Evolutionary conservation across 1,140 invertebrate genomes (phyloP).

Genomic region (Eriocheir sinensis): DNA sequence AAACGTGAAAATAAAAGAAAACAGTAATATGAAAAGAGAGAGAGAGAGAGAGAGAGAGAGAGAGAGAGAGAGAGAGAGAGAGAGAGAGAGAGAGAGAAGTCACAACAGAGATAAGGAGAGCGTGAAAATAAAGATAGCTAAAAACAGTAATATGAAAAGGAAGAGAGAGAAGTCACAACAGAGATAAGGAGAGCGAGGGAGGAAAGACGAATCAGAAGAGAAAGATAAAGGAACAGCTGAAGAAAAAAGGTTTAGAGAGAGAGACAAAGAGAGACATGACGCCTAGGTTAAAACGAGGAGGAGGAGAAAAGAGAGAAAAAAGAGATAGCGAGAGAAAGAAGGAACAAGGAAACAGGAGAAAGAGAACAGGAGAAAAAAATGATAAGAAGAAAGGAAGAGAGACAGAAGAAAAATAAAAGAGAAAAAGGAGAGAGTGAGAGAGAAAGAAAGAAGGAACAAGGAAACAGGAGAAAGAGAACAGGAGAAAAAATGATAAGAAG

Average conservation of each 20-base stretch:
- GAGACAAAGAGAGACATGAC: neutral
- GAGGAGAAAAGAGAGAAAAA: neutral
- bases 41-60: constrained; percentile 29
- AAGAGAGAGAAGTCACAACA: neutral
- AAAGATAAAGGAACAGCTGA: neutral
- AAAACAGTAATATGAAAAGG: neutral
- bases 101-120: neutral
- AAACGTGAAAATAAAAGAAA: too few species aligned
- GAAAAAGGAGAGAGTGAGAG: constrained; percentile 8
- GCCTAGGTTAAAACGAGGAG: neutral
- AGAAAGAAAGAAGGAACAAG: neutral
- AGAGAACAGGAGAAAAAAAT: neutral
- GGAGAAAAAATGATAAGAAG: neutral
- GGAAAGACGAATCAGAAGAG: neutral
- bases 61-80: neutral
- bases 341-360: neutral
- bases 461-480: neutral
- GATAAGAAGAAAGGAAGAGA: neutral
- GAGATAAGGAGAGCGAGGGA: neutral
- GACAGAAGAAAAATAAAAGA: neutral
- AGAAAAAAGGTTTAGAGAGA: neutral
- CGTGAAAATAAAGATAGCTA: neutral
- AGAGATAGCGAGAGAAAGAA: neutral
- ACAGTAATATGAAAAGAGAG: neutral
- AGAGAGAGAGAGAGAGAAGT: too few species aligned